Evolutionary conservation across 2,888 invertebrate species (phyloP).

Genomic region (Allolobophora icterica): DNA sequence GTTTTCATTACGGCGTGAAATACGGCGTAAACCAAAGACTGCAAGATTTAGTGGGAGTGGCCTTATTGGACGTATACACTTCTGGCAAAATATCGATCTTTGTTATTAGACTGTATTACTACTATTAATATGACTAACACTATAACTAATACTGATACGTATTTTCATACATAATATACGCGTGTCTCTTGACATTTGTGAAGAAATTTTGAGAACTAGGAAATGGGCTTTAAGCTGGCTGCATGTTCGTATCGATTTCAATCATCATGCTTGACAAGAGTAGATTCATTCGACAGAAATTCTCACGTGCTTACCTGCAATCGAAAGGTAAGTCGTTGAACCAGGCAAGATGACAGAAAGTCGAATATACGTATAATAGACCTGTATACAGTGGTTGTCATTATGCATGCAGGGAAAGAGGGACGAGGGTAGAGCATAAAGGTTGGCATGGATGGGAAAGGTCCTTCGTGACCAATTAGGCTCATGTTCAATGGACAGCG

Average conservation of each 20-base stretch:
- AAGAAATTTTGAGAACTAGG: not conserved
- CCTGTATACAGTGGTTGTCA: not conserved
- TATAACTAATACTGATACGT: constrained; percentile 19
- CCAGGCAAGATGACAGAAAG: not conserved
- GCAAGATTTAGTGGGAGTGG: too few relatives aligned
- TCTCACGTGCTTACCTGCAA: too few relatives aligned
- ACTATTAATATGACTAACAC: constrained; percentile 37
- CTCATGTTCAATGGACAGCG: not conserved
- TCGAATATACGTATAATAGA: too few relatives aligned
- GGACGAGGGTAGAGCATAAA: not conserved
- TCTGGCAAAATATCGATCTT: too few relatives aligned
- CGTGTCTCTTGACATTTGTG: too few relatives aligned
- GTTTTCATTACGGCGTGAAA: too few relatives aligned
- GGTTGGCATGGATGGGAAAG: not conserved
- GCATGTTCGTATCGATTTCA: not conserved
- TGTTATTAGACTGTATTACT: constrained; percentile 2
- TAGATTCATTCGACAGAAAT: too few relatives aligned
- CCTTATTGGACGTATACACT: too few relatives aligned
- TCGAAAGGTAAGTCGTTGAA: not conserved
- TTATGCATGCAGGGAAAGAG: not conserved
- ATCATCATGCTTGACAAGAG: not conserved
- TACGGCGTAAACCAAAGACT: too few relatives aligned
- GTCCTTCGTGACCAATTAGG: constrained; percentile 10
- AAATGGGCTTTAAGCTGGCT: not conserved
- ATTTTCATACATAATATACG: too few relatives aligned